These are phyloP conservation scores for Manis javanica DNA, from an alignment of 2,797 vertebrate species.

Conservation along the genomic window DNA sequence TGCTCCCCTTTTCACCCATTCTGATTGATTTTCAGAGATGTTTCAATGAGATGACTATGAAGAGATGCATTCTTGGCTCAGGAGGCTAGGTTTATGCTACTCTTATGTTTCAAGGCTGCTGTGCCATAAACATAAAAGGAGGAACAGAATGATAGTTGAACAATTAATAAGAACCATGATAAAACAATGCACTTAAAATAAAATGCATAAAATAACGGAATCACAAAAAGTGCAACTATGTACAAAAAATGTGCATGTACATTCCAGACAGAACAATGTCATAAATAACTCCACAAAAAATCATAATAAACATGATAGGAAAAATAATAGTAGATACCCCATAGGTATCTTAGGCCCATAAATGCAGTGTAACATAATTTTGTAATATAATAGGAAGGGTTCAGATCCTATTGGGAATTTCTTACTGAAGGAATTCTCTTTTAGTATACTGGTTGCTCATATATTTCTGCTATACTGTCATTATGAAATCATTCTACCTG, in stretches of 20 bases:
- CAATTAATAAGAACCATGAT: conserved; percentile 77
- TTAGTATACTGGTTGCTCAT: conserved; percentile 72
- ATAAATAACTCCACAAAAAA: conserved; percentile 32
- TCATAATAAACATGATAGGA: conserved; percentile 38
- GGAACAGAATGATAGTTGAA: conserved; percentile 59
- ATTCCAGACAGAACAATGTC: neutral
- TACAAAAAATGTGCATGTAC: conserved; percentile 35
- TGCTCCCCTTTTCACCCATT: neutral
- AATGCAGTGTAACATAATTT: conserved; percentile 69
- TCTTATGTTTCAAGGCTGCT: conserved; percentile 60
- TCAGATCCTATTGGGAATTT: conserved; percentile 70
- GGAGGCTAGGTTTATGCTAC: neutral
- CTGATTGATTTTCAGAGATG: neutral
- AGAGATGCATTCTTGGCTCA: conserved; percentile 36
- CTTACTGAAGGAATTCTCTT: conserved; percentile 77
- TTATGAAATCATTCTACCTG: neutral
- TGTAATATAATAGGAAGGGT: conserved; percentile 67
- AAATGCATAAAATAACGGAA: conserved; percentile 79
- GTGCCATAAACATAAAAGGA: conserved; percentile 64
- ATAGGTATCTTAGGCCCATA: conserved; percentile 51
- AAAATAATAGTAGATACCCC: neutral
- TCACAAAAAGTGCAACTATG: conserved; percentile 24
- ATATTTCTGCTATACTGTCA: neutral
- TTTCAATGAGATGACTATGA: neutral
- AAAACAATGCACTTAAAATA: conserved; percentile 79